These are phyloP conservation scores for Myrmecobius fasciatus DNA, from an alignment of 2,113 vertebrate species.

Conservation along the genomic window DNA sequence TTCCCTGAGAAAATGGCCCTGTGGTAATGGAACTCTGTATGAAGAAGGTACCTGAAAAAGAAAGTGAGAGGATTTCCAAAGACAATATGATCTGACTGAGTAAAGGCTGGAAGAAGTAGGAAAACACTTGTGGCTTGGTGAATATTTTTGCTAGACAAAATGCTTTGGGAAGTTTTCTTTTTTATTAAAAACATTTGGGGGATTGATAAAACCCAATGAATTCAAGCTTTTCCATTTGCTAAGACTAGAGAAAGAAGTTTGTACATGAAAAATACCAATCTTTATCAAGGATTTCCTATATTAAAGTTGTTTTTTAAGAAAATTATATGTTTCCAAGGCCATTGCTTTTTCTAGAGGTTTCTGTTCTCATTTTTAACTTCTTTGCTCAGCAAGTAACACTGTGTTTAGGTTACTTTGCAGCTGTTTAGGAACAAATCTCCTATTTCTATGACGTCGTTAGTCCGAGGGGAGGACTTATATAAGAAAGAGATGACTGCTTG, in stretches of 20 bases:
- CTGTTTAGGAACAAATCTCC: not conserved
- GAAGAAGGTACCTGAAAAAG: not conserved
- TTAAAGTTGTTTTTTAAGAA: not conserved
- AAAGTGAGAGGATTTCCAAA: not conserved
- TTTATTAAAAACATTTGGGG: not conserved
- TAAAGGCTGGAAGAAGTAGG: not conserved
- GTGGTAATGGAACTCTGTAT: not conserved
- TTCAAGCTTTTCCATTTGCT: not conserved
- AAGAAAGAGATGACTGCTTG: not conserved
- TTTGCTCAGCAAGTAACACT: not conserved
- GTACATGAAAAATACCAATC: not conserved
- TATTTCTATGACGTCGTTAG: not conserved
- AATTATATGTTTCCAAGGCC: not conserved
- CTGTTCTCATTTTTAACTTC: conserved; percentile 24
- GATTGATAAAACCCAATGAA: not conserved
- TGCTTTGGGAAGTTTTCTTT: not conserved
- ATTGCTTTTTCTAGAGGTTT: not conserved
- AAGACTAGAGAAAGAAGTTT: not conserved
- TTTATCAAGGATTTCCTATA: not conserved
- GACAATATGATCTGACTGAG: not conserved
- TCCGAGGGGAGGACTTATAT: not conserved
- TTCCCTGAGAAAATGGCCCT: not conserved
- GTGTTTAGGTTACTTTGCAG: not conserved
- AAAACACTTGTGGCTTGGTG: not conserved
- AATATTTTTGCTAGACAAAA: not conserved